phyloP scores from a whole-genome alignment of 2,113 vertebrate genomes.

The Gulo gulo region DNA sequence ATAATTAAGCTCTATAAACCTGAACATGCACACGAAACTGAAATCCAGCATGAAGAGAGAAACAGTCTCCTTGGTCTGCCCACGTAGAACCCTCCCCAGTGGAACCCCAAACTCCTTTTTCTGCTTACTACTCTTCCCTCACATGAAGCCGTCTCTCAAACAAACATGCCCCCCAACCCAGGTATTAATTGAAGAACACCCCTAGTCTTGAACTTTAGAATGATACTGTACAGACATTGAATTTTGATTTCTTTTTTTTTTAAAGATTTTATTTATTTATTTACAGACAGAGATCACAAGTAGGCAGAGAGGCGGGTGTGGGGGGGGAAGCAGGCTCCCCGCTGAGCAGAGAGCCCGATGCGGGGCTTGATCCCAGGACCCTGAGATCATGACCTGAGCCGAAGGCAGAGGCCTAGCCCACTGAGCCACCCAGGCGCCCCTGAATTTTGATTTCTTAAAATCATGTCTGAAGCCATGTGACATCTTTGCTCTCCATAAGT shows the following conservation, averaged over 20 bases:
- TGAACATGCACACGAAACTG: neutral
- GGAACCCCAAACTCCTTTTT: neutral
- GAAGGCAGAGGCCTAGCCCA: no score
- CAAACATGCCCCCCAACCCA: neutral
- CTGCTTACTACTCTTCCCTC: neutral
- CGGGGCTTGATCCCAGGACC: no score
- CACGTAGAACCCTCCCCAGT: neutral
- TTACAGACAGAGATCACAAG: no score
- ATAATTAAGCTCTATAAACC: neutral
- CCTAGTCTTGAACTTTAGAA: neutral
- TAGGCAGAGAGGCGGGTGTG: no score
- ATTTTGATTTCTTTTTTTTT: neutral
- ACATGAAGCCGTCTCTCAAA: neutral
- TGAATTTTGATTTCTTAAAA: slow-evolving; percentile 10
- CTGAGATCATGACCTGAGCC: no score
- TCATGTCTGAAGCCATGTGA: neutral
- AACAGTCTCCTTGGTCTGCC: neutral
- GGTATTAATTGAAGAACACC: neutral
- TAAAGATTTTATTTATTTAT: no score
- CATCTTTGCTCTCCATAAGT: neutral
- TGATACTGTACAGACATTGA: neutral
- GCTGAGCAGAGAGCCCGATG: no score
- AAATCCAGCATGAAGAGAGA: neutral
- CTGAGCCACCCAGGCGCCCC: no score
- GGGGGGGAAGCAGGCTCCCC: no score